Conservation (phyloP, 1,140 invertebrate species). For the Triops cancriformis region DNA sequence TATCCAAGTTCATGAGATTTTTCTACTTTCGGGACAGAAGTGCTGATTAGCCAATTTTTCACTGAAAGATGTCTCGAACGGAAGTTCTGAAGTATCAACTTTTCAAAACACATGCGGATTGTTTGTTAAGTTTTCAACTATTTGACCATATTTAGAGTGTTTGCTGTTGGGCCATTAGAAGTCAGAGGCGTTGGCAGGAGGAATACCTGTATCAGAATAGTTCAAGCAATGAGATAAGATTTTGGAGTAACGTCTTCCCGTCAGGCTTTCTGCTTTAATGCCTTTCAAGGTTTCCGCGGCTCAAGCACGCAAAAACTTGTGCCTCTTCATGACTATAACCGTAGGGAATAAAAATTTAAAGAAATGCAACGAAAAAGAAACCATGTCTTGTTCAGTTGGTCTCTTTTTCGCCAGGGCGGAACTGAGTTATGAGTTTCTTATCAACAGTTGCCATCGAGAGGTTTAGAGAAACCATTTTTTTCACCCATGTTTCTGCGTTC, state of each 20-base stretch:
- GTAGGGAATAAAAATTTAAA: no score
- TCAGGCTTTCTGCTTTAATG: not conserved
- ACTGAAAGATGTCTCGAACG: not conserved
- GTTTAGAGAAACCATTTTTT: not conserved
- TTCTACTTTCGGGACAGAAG: no score
- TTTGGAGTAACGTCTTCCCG: not conserved
- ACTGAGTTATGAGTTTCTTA: conserved; percentile 4
- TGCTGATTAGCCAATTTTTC: not conserved
- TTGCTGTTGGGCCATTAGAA: not conserved
- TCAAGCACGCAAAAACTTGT: not conserved
- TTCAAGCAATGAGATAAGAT: not conserved
- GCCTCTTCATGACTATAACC: not conserved
- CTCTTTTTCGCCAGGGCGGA: not conserved
- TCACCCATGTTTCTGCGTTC: no score
- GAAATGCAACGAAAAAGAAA: no score
- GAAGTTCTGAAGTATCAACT: not conserved
- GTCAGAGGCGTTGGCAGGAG: not conserved
- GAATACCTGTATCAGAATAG: not conserved
- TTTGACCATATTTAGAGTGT: conserved; percentile 4
- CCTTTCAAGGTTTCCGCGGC: not conserved
- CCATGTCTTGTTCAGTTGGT: no score
- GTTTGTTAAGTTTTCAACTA: not conserved
- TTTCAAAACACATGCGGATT: no score
- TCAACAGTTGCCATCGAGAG: not conserved
- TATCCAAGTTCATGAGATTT: no score